Conservation (phyloP, 2,113 vertebrate genomes). For the Oreochromis aureus region DNA sequence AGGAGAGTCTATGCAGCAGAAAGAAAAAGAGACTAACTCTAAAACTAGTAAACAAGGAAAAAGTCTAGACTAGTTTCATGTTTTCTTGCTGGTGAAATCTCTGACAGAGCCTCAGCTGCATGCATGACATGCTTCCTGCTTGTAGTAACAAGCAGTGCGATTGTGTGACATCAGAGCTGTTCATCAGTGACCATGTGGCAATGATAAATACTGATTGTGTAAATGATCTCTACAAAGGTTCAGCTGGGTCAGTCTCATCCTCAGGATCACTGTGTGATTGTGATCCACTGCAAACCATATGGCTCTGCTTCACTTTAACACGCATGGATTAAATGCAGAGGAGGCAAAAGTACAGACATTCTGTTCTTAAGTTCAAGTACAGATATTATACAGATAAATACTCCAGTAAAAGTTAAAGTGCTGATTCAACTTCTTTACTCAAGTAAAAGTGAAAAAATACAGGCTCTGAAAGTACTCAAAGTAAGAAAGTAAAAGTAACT, state of each 20-base stretch:
- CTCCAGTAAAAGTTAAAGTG: background rate
- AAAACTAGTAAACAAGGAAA: background rate
- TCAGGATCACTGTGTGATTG: conserved; percentile 52
- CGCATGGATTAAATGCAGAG: conserved; percentile 30
- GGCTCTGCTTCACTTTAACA: conserved; percentile 43
- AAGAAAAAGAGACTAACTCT: background rate
- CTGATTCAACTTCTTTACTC: background rate
- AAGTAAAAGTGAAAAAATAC: background rate
- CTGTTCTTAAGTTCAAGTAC: background rate
- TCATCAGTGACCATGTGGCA: background rate
- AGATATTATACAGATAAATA: background rate
- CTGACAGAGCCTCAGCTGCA: background rate
- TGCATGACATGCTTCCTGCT: background rate
- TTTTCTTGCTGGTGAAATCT: background rate
- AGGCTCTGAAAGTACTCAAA: background rate
- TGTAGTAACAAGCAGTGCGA: conserved; percentile 22
- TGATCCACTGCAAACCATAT: conserved; percentile 61
- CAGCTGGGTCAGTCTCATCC: conserved; percentile 40
- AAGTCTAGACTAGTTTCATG: background rate
- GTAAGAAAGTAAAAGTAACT: background rate
- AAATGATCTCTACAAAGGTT: conserved; percentile 42
- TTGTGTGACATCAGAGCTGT: conserved; percentile 30
- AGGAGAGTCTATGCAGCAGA: background rate
- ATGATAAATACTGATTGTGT: conserved; percentile 57
- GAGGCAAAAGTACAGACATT: background rate